These are phyloP conservation scores for Drosophila emarginata DNA, from an alignment of 2,888 invertebrate species.

Conservation along the genomic window DNA sequence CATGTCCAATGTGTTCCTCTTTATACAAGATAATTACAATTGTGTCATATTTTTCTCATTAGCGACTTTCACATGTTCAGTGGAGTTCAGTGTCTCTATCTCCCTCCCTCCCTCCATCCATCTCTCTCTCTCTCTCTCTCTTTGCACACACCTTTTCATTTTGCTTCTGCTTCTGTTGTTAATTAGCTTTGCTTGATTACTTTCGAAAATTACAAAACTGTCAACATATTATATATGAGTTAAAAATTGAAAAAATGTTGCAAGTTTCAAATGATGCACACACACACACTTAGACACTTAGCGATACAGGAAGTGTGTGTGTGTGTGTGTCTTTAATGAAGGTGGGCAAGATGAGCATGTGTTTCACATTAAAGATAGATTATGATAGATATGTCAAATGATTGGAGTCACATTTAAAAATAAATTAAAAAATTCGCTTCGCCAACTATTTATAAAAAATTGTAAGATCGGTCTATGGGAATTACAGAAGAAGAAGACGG, in stretches of 20 bases:
- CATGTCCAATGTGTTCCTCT: slow-evolving; percentile 18
- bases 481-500: too few relatives aligned
- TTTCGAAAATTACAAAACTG: slow-evolving; percentile 77
- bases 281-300: not conserved
- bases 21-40: slow-evolving; percentile 69
- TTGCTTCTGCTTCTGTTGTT: slow-evolving; percentile 50
- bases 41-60: slow-evolving; percentile 78
- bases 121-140: slow-evolving; percentile 23
- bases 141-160: slow-evolving; percentile 55
- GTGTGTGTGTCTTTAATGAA: not conserved
- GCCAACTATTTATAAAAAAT: too few relatives aligned
- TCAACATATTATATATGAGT: slow-evolving; percentile 76
- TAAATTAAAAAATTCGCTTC: too few relatives aligned
- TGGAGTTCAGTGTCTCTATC: slow-evolving; percentile 3
- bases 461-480: too few relatives aligned
- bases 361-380: slow-evolving; percentile 6
- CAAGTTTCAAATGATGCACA: slow-evolving; percentile 36
- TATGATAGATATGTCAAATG: not conserved
- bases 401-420: not conserved
- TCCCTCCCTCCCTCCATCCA: not conserved
- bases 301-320: slow-evolving; percentile 15
- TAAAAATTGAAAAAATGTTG: slow-evolving; percentile 46
- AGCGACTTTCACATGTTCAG: slow-evolving; percentile 63
- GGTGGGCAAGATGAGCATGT: slow-evolving; percentile 6
- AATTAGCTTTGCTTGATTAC: slow-evolving; percentile 79